These are phyloP conservation scores for Goniozus legneri DNA, from an alignment of 1,140 invertebrate genomes.

Conservation along the genomic window DNA sequence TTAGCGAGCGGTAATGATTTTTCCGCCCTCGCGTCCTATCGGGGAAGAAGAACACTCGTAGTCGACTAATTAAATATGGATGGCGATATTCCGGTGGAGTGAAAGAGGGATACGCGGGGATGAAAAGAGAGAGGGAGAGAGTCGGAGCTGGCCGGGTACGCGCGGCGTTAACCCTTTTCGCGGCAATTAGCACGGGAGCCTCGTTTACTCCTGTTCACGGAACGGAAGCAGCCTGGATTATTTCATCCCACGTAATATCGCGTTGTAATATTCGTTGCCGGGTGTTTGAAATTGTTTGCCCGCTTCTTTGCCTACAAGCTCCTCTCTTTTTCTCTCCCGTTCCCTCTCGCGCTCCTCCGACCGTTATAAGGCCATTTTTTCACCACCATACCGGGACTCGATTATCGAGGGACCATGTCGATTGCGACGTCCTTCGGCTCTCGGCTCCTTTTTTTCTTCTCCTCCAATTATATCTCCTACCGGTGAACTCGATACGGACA, in stretches of 20 bases:
- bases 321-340: too few relatives aligned
- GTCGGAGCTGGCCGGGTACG: conserved; percentile 14
- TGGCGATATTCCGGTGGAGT: conserved; percentile 38
- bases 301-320: too few relatives aligned
- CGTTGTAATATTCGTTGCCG: conserved; percentile 50
- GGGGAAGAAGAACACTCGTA: conserved; percentile 21
- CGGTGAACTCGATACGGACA: too few relatives aligned
- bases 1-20: conserved; percentile 18
- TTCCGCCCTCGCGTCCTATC: conserved; percentile 14
- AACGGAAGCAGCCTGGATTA: conserved; percentile 43
- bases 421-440: too few relatives aligned
- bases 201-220: conserved; percentile 47
- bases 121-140: not conserved
- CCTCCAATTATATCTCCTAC: too few relatives aligned
- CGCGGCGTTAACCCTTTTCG: conserved; percentile 47
- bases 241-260: conserved; percentile 50
- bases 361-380: too few relatives aligned
- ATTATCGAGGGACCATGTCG: too few relatives aligned
- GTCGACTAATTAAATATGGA: conserved; percentile 49
- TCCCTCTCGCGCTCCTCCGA: too few relatives aligned
- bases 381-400: too few relatives aligned
- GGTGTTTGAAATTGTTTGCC: conserved; percentile 48
- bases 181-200: conserved; percentile 46
- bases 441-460: too few relatives aligned
- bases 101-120: not conserved